Percentiles rank a stretch among this genome's conserved stretches.
Evolutionary conservation across 2,888 invertebrate species (phyloP).

Genomic region (Nomada ferruginata): DNA sequence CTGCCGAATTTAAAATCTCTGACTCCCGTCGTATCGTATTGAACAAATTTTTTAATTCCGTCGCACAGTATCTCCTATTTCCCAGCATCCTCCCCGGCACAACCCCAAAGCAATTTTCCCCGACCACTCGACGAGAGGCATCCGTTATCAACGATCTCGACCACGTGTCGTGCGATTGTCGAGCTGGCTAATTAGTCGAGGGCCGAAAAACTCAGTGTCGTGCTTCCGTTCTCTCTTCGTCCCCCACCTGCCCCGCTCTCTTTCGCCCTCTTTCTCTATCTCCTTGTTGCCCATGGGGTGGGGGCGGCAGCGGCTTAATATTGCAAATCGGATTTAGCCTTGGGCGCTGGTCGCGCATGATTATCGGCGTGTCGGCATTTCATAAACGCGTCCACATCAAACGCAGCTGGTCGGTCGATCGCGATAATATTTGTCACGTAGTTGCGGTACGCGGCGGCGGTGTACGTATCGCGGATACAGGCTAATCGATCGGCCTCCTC

Average conservation of each 20-base stretch:
- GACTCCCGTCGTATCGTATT: too few relatives aligned
- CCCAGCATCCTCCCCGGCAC: too few relatives aligned
- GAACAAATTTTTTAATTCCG: too few relatives aligned
- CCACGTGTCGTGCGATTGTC: conserved; percentile 16
- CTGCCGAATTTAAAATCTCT: too few relatives aligned
- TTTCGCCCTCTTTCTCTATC: too few relatives aligned
- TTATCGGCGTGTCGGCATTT: conserved; percentile 74
- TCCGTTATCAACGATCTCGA: conserved; percentile 14
- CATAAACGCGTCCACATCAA: conserved; percentile 77
- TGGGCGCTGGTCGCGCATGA: conserved; percentile 69
- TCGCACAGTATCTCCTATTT: too few relatives aligned
- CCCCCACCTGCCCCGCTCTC: too few relatives aligned
- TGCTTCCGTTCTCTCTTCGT: background rate
- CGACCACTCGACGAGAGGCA: background rate
- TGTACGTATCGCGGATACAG: conserved; percentile 68
- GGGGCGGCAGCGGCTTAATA: conserved; percentile 56
- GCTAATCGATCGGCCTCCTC: conserved; percentile 69
- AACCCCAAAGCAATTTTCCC: background rate
- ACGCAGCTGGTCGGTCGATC: conserved; percentile 72
- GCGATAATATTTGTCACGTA: conserved; percentile 76
- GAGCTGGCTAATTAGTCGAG: conserved; percentile 43
- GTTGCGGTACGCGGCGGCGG: conserved; percentile 70
- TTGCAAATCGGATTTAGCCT: conserved; percentile 74
- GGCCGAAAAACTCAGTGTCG: conserved; percentile 25
- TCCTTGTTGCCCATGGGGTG: background rate